Percentiles rank a stretch among this genome's conserved stretches.
Evolutionary conservation across 2,797 vertebrate genomes (phyloP).

Genomic region (Gastrophryne carolinensis): DNA sequence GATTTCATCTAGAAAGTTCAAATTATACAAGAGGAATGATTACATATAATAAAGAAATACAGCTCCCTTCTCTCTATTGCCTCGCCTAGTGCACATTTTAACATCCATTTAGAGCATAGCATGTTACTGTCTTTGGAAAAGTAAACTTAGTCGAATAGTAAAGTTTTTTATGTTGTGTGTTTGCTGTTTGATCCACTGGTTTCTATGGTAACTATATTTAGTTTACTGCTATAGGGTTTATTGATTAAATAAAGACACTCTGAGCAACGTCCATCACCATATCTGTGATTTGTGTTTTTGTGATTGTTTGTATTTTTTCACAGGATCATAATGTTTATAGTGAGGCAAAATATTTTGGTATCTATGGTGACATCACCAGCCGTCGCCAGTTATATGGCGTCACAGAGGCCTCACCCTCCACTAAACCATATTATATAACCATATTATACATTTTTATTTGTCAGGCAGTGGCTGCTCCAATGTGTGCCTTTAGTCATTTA

Average conservation of each 20-base stretch:
- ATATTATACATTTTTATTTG: too few species aligned
- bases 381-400: neutral
- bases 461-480: too few species aligned
- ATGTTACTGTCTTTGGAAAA: slow-evolving; percentile 14
- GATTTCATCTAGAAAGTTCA: too few species aligned
- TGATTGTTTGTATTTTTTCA: neutral
- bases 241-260: slow-evolving; percentile 35
- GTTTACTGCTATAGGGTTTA: slow-evolving; percentile 22
- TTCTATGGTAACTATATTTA: slow-evolving; percentile 1
- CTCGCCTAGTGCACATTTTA: neutral
- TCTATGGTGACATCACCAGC: slow-evolving; percentile 12
- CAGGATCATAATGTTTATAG: slow-evolving; percentile 11
- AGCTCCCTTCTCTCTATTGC: too few species aligned
- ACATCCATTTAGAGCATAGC: neutral
- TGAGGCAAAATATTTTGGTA: slow-evolving; percentile 30
- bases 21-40: too few species aligned
- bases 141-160: slow-evolving; percentile 8
- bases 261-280: neutral
- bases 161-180: slow-evolving; percentile 7
- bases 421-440: neutral
- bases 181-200: neutral
- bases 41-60: too few species aligned
- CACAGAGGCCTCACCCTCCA: neutral
- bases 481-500: too few species aligned
- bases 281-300: neutral